Percentiles rank a stretch among this genome's conserved stretches.
Conservation (phyloP, 2,888 invertebrate genomes). For the Nomada fucata region DNA sequence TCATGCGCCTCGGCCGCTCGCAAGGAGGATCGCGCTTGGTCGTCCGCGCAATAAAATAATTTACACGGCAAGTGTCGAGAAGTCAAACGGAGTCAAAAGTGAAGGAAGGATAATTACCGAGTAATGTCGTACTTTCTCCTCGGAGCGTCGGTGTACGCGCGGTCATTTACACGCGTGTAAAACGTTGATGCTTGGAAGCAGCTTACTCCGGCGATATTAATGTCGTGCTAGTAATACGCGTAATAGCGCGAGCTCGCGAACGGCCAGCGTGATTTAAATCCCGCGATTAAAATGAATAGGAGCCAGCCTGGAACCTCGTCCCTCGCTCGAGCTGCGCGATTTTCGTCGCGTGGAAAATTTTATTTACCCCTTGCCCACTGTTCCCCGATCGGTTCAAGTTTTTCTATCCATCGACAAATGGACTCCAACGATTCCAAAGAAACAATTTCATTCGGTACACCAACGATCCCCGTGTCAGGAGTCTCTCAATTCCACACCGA, state of each 20-base stretch:
- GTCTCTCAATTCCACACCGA: background rate
- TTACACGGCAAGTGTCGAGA: constrained; percentile 56
- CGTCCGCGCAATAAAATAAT: constrained; percentile 54
- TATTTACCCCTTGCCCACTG: background rate
- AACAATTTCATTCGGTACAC: too few relatives aligned
- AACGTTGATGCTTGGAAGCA: constrained; percentile 60
- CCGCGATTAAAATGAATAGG: constrained; percentile 55
- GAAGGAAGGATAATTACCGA: constrained; percentile 66
- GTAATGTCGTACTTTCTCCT: constrained; percentile 69
- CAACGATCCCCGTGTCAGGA: too few relatives aligned
- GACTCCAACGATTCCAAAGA: too few relatives aligned
- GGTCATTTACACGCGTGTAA: constrained; percentile 65
- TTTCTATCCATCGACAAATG: background rate
- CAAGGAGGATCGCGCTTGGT: background rate
- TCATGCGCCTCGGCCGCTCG: background rate
- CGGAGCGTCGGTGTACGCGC: constrained; percentile 46
- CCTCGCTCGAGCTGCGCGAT: constrained; percentile 3
- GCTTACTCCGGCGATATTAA: constrained; percentile 59
- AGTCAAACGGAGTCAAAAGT: constrained; percentile 67
- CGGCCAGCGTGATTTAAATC: constrained; percentile 56
- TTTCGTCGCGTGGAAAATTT: constrained; percentile 16
- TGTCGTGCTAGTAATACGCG: constrained; percentile 61
- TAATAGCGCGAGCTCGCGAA: constrained; percentile 41
- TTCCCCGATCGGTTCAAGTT: background rate
- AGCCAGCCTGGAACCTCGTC: constrained; percentile 22